A percentile compares a stretch with the other conserved stretches of the same genome.
Conservation (phyloP, 2,888 invertebrate species). For the Spatulosminthurus flaviceps region DNA sequence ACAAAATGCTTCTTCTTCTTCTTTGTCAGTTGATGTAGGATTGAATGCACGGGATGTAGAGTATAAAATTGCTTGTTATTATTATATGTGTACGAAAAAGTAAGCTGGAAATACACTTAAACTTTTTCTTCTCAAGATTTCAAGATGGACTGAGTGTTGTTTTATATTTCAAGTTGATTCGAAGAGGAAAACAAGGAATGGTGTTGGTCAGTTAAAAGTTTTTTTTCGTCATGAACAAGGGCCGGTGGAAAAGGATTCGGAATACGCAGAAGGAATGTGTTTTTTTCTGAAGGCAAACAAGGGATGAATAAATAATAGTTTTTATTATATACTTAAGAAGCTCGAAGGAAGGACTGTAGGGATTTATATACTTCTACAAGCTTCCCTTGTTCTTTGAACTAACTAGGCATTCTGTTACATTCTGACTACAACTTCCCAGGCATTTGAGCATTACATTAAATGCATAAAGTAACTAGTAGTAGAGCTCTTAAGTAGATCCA, state of each 20-base stretch:
- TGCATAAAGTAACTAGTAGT: too few relatives aligned
- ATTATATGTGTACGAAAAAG: too few relatives aligned
- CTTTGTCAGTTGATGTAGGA: too few relatives aligned
- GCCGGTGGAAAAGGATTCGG: neutral
- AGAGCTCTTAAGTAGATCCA: too few relatives aligned
- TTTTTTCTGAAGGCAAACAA: slow-evolving; percentile 37
- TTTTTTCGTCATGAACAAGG: neutral
- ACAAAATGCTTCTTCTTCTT: neutral
- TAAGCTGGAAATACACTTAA: too few relatives aligned
- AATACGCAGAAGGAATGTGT: slow-evolving; percentile 16
- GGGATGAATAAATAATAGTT: slow-evolving; percentile 36
- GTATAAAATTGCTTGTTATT: too few relatives aligned
- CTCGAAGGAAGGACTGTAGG: neutral
- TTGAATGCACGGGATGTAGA: neutral
- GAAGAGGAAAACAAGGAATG: neutral
- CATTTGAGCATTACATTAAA: too few relatives aligned
- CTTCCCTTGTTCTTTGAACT: too few relatives aligned
- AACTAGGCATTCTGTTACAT: too few relatives aligned
- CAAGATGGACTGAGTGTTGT: neutral
- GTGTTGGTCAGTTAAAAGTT: slow-evolving; percentile 39
- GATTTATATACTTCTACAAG: too few relatives aligned
- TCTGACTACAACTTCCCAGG: too few relatives aligned
- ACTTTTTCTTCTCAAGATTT: too few relatives aligned
- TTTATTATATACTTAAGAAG: neutral
- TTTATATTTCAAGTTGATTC: neutral